These are phyloP conservation scores for Tokudaia muenninki DNA, from an alignment of 2,797 vertebrate species.

Conservation along the genomic window DNA sequence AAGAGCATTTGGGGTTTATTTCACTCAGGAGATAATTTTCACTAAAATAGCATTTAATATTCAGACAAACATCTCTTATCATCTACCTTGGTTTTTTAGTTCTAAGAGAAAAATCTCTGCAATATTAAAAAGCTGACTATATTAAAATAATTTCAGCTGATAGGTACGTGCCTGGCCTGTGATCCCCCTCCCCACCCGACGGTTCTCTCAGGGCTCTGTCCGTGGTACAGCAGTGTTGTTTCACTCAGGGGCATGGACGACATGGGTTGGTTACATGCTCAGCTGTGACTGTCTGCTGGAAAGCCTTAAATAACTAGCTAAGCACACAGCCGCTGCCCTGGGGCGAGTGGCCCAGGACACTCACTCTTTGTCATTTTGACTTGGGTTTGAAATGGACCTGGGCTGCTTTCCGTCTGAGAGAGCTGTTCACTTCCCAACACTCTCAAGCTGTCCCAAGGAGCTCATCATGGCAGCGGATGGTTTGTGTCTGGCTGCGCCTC, in stretches of 20 bases:
- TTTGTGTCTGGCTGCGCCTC: constrained; percentile 89
- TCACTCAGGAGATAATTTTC: constrained; percentile 3
- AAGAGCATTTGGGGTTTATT: background rate
- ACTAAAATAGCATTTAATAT: constrained; percentile 8
- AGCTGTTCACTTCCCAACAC: constrained; percentile 88
- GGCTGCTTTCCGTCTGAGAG: constrained; percentile 90
- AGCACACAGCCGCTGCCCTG: constrained; percentile 87
- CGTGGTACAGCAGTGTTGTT: constrained; percentile 47
- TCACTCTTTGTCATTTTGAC: constrained; percentile 89
- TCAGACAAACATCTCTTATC: background rate
- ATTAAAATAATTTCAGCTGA: constrained; percentile 21
- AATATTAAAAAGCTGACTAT: background rate
- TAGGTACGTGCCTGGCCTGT: background rate
- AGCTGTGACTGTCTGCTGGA: constrained; percentile 83
- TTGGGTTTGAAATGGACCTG: constrained; percentile 88
- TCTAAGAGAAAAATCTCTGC: constrained; percentile 13
- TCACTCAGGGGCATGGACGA: constrained; percentile 45
- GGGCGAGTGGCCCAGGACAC: constrained; percentile 86
- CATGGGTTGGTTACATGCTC: constrained; percentile 83
- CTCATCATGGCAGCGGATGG: constrained; percentile 89
- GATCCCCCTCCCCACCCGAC: background rate
- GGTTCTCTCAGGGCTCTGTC: constrained; percentile 13
- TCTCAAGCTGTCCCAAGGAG: constrained; percentile 90
- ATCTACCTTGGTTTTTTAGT: background rate
- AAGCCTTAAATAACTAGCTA: constrained; percentile 88